These are phyloP conservation scores for Sminthopsis crassicaudata DNA, from an alignment of 2,113 vertebrate species.

Conservation along the genomic window DNA sequence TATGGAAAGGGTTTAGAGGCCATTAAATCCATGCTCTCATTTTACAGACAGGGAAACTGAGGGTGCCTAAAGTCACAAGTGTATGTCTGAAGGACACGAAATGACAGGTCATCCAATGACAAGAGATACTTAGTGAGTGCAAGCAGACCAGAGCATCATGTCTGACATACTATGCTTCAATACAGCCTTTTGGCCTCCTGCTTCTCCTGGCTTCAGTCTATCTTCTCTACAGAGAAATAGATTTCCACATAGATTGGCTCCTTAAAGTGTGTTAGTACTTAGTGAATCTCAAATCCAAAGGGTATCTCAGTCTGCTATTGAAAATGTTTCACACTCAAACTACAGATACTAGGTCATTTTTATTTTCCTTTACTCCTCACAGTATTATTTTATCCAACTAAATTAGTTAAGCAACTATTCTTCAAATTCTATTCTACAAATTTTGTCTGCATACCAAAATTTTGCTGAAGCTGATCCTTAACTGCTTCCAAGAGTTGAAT, in stretches of 20 bases:
- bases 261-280: neutral
- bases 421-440: neutral
- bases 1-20: neutral
- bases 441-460: neutral
- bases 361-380: neutral
- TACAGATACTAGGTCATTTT: neutral
- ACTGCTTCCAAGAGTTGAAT: neutral
- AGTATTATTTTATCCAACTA: neutral
- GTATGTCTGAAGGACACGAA: neutral
- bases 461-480: neutral
- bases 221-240: neutral
- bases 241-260: neutral
- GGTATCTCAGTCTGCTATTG: neutral
- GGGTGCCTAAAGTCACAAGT: neutral
- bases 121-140: neutral
- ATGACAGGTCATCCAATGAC: neutral
- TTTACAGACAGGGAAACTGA: neutral
- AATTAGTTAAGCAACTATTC: neutral
- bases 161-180: neutral
- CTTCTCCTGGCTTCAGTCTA: neutral
- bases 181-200: accelerated
- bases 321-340: neutral
- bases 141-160: neutral
- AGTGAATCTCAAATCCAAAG: neutral
- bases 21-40: neutral